phyloP scores from a whole-genome alignment of 2,113 vertebrate genomes.

The Lipophrys pholis region DNA sequence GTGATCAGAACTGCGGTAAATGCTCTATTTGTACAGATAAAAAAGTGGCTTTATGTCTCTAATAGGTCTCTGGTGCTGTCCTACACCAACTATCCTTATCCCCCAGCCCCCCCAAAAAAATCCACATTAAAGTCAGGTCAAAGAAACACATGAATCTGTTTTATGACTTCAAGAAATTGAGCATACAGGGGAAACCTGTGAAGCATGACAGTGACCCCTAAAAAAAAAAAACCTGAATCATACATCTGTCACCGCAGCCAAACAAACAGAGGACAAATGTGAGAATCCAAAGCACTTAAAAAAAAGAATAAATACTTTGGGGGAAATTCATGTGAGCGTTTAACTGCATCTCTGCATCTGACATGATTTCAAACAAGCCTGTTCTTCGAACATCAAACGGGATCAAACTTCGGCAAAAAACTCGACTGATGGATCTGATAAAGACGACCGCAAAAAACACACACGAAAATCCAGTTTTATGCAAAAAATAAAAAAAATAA shows the following conservation, averaged over 20 bases:
- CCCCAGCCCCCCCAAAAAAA: too few species aligned
- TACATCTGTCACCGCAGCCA: slow-evolving; percentile 26
- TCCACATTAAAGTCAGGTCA: slow-evolving; percentile 1
- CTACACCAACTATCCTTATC: too few species aligned
- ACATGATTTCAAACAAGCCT: slow-evolving; percentile 22
- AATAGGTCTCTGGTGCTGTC: not conserved
- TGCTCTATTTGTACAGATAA: slow-evolving; percentile 10
- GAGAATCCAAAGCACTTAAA: slow-evolving; percentile 42
- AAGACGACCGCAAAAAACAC: slow-evolving; percentile 4
- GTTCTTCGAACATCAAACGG: slow-evolving; percentile 1
- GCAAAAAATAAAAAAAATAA: slow-evolving; percentile 19
- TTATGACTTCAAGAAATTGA: slow-evolving; percentile 9
- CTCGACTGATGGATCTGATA: not conserved
- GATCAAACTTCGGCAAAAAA: slow-evolving; percentile 20
- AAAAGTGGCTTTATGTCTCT: slow-evolving; percentile 2
- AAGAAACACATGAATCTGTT: slow-evolving; percentile 10
- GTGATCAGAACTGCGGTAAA: slow-evolving; percentile 14
- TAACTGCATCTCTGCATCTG: slow-evolving; percentile 27
- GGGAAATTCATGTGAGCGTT: slow-evolving; percentile 16
- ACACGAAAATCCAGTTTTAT: not conserved
- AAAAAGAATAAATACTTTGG: slow-evolving; percentile 47
- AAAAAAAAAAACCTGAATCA: slow-evolving; percentile 39
- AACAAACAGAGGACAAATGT: slow-evolving; percentile 50
- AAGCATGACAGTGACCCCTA: slow-evolving; percentile 36
- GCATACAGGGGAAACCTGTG: slow-evolving; percentile 7